phyloP scores from a whole-genome alignment of 1,140 invertebrate genomes.

The Hylaeus anthracinus region DNA sequence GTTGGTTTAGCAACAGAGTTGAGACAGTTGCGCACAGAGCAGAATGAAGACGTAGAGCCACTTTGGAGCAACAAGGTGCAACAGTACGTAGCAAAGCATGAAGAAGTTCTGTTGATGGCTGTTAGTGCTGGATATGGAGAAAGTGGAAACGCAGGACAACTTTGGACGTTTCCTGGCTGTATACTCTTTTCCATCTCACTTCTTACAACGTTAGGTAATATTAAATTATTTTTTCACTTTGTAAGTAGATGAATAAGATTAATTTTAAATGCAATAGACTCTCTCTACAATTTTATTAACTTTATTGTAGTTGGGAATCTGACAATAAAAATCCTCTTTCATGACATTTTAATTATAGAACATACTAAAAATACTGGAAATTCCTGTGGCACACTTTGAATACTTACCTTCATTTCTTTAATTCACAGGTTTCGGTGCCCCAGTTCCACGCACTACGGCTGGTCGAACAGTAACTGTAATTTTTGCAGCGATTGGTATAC shows the following conservation, averaged over 20 bases:
- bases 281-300: too few species aligned
- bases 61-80: constrained; percentile 81
- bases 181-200: constrained; percentile 83
- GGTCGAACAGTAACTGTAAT: constrained; percentile 83
- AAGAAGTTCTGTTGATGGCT: constrained; percentile 80
- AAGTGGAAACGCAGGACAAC: constrained; percentile 78
- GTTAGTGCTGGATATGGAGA: constrained; percentile 82
- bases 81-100: constrained; percentile 81
- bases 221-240: background rate
- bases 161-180: constrained; percentile 85
- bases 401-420: background rate
- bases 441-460: constrained; percentile 82
- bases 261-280: too few species aligned
- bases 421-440: constrained; percentile 83
- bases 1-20: constrained; percentile 81
- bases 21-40: constrained; percentile 76
- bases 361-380: too few species aligned
- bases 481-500: constrained; percentile 83
- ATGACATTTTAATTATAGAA: too few species aligned
- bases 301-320: too few species aligned
- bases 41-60: constrained; percentile 75
- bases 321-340: too few species aligned
- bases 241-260: too few species aligned
- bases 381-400: background rate
- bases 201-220: constrained; percentile 83